A percentile compares a stretch with the other conserved stretches of the same genome.
Evolutionary conservation across 2,888 invertebrate species (phyloP).

Genomic region (Gymnosoma rotundatum): DNA sequence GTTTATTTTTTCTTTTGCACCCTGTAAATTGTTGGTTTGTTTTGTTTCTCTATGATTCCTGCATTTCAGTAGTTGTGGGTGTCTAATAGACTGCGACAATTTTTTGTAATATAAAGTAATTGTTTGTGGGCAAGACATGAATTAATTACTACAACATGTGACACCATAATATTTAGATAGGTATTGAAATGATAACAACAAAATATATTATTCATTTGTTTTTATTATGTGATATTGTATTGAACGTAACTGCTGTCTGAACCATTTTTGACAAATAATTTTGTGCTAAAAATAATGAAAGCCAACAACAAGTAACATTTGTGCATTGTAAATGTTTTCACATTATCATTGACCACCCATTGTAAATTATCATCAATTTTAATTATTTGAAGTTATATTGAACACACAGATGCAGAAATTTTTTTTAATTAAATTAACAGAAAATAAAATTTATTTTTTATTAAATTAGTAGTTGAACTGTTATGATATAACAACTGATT

Average conservation of each 20-base stretch:
- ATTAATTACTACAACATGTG: slow-evolving; percentile 71
- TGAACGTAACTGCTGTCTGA: slow-evolving; percentile 26
- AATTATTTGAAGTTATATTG: neutral
- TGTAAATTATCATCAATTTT: slow-evolving; percentile 47
- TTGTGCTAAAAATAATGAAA: neutral
- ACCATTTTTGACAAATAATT: slow-evolving; percentile 7
- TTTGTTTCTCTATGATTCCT: neutral
- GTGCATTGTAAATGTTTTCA: neutral
- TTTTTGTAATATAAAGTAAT: slow-evolving; percentile 69
- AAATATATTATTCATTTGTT: slow-evolving; percentile 36
- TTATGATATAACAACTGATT: no score
- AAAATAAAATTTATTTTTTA: no score
- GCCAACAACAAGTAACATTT: slow-evolving; percentile 20
- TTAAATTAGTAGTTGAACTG: no score
- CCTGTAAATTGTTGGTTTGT: neutral
- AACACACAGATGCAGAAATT: neutral
- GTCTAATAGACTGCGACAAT: slow-evolving; percentile 68
- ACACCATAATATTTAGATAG: slow-evolving; percentile 67
- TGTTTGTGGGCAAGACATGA: slow-evolving; percentile 71
- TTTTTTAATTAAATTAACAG: no score
- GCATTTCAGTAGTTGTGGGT: slow-evolving; percentile 61
- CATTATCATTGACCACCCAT: slow-evolving; percentile 31
- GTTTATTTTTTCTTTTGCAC: slow-evolving; percentile 11
- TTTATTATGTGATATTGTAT: slow-evolving; percentile 25
- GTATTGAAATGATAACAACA: slow-evolving; percentile 67